These are phyloP conservation scores for Oligia strigilis DNA, from an alignment of 2,888 invertebrate genomes.

Conservation along the genomic window DNA sequence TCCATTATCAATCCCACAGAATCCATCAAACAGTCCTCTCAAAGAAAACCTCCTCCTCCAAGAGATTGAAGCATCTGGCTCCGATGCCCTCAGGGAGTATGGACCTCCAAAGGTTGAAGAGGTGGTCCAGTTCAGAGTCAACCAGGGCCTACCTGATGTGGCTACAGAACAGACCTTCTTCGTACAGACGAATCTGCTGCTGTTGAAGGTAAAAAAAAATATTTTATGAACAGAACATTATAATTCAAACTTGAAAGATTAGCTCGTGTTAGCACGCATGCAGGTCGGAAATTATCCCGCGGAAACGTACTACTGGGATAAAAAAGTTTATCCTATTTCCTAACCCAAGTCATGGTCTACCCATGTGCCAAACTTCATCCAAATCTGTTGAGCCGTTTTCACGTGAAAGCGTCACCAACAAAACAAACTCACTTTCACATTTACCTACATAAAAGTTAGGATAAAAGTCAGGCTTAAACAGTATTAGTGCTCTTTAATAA, in stretches of 20 bases:
- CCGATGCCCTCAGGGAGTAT: constrained; percentile 88
- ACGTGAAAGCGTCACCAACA: not conserved
- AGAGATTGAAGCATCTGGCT: constrained; percentile 86
- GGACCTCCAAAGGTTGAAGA: constrained; percentile 84
- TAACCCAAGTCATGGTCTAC: too few relatives aligned
- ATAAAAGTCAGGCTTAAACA: not conserved
- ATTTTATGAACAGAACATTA: not conserved
- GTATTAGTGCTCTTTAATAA: not conserved
- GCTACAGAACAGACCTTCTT: constrained; percentile 79
- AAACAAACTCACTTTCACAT: not conserved
- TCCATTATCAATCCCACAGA: constrained; percentile 70
- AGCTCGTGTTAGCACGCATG: not conserved
- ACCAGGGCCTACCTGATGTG: constrained; percentile 81
- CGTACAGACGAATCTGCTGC: constrained; percentile 57
- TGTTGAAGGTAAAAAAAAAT: constrained; percentile 54
- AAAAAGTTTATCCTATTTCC: not conserved
- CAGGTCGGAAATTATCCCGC: not conserved
- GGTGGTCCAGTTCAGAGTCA: constrained; percentile 69
- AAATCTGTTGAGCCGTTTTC: not conserved
- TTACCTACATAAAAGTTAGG: not conserved
- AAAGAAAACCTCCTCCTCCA: constrained; percentile 80
- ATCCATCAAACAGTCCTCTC: constrained; percentile 82
- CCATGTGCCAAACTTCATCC: not conserved
- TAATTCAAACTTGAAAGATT: not conserved
- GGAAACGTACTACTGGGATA: not conserved